Evolutionary conservation across 2,113 vertebrate species (phyloP).

Genomic region (Varanus salvator): DNA sequence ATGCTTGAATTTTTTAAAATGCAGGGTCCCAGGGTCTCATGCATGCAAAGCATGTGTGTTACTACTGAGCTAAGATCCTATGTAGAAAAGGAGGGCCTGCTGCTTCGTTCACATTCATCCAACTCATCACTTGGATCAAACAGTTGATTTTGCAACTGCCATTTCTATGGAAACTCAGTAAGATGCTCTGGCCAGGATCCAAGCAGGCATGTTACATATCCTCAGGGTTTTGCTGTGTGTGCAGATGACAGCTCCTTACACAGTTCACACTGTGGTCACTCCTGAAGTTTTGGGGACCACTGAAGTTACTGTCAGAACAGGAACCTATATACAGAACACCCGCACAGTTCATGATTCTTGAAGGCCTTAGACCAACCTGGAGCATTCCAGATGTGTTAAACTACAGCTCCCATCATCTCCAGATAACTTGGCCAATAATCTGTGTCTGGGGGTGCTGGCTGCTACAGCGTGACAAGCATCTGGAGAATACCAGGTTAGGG

Average conservation of each 20-base stretch:
- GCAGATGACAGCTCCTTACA: not conserved
- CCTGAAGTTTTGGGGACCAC: not conserved
- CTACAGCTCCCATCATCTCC: too few species aligned
- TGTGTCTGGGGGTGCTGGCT: not conserved
- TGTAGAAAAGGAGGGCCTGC: not conserved
- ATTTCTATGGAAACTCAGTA: constrained; percentile 1
- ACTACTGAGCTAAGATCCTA: not conserved
- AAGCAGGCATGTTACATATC: not conserved
- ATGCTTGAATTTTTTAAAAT: too few species aligned
- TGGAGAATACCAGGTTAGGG: not conserved
- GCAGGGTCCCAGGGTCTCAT: not conserved
- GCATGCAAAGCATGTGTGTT: not conserved
- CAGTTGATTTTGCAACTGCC: not conserved
- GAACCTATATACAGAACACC: not conserved
- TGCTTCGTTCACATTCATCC: not conserved
- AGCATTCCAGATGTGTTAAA: not conserved
- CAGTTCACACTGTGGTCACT: not conserved
- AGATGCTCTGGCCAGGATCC: not conserved
- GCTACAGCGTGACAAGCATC: not conserved
- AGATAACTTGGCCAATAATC: too few species aligned
- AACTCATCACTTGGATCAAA: not conserved
- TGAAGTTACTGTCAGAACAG: not conserved
- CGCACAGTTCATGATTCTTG: not conserved
- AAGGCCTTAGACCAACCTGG: not conserved
- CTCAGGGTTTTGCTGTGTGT: not conserved